Percentiles rank a stretch among this genome's conserved stretches.
phyloP scores from a whole-genome alignment of 1,140 invertebrate genomes.

The Chrysoperla carnea region DNA sequence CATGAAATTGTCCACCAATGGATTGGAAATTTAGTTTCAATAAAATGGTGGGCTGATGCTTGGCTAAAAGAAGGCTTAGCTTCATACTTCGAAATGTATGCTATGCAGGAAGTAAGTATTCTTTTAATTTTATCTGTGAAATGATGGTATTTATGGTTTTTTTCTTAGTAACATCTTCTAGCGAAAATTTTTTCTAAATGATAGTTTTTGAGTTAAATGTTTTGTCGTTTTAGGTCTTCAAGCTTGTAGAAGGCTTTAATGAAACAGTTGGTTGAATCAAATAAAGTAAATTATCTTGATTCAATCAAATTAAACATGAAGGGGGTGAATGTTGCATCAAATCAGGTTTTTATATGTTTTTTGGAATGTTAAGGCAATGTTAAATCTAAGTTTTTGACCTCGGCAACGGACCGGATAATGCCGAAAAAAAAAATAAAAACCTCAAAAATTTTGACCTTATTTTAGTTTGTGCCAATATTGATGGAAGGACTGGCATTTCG shows the following conservation, averaged over 20 bases:
- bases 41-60: slow-evolving; percentile 26
- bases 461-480: too few species aligned
- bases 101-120: neutral
- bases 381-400: too few species aligned
- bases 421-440: too few species aligned
- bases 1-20: slow-evolving; percentile 50
- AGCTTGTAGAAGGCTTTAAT: too few species aligned
- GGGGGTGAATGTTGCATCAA: too few species aligned
- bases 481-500: too few species aligned
- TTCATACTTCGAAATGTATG: slow-evolving; percentile 18
- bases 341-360: too few species aligned
- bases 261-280: neutral
- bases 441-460: too few species aligned
- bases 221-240: too few species aligned
- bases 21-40: slow-evolving; percentile 51
- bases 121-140: neutral
- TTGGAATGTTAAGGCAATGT: too few species aligned
- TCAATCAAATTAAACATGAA: too few species aligned
- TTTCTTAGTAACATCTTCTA: neutral
- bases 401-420: too few species aligned
- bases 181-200: slow-evolving; percentile 1
- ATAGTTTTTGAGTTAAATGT: neutral
- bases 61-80: slow-evolving; percentile 34
- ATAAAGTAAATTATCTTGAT: slow-evolving; percentile 4
- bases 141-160: neutral